phyloP scores from a whole-genome alignment of 2,888 invertebrate genomes.

The Aphrophora alni region DNA sequence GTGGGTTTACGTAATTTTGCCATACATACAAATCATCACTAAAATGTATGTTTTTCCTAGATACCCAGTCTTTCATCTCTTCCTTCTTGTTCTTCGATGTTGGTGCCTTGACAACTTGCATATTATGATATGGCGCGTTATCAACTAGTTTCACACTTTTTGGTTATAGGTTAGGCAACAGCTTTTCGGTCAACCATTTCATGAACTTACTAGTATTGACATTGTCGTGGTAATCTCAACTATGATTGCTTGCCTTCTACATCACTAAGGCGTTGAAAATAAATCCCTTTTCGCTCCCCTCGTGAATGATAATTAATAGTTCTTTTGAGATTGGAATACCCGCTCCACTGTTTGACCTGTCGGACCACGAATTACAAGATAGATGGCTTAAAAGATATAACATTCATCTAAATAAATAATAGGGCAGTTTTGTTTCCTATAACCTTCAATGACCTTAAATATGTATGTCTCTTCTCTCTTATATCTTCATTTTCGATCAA shows the following conservation, averaged over 20 bases:
- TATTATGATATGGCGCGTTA: constrained; percentile 20
- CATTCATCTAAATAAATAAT: constrained; percentile 12
- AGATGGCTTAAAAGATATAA: neutral
- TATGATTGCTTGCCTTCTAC: constrained; percentile 10
- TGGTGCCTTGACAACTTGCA: neutral
- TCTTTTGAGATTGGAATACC: neutral
- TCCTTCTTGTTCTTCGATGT: constrained; percentile 9
- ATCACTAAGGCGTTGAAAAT: neutral
- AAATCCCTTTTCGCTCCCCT: neutral
- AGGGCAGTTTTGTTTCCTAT: neutral
- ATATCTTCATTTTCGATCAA: constrained; percentile 9
- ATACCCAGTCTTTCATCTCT: constrained; percentile 4
- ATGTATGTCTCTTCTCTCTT: neutral
- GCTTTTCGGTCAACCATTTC: neutral
- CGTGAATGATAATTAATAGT: neutral
- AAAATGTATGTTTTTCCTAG: neutral
- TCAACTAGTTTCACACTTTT: neutral
- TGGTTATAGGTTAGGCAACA: constrained; percentile 2
- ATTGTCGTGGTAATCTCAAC: constrained; percentile 11
- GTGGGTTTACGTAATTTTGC: too few species aligned
- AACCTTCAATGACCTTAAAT: neutral
- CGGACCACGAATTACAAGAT: neutral
- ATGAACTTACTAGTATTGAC: neutral
- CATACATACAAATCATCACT: too few species aligned
- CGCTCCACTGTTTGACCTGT: neutral